Conservation (phyloP, 2,113 vertebrate genomes). For the Ciconia boyciana region DNA sequence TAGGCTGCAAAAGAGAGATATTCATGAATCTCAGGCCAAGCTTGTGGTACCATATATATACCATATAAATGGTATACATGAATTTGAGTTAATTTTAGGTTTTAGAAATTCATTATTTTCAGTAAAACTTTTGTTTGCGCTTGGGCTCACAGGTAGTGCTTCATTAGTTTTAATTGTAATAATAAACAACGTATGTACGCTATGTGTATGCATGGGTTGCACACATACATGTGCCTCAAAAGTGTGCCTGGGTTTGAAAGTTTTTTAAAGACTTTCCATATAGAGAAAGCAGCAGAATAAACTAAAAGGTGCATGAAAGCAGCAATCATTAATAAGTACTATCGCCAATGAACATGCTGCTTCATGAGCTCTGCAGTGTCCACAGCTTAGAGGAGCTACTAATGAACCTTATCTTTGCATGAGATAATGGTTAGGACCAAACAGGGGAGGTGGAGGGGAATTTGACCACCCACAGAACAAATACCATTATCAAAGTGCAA, state of each 20-base stretch:
- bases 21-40: background rate
- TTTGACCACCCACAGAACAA: slow-evolving; percentile 70
- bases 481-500: slow-evolving; percentile 57
- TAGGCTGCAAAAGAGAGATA: background rate
- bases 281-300: background rate
- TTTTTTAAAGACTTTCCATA: background rate
- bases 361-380: slow-evolving; percentile 27
- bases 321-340: background rate
- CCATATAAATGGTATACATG: background rate
- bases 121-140: background rate
- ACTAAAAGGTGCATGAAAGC: background rate
- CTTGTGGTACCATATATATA: background rate
- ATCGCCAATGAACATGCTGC: background rate
- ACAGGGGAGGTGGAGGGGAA: slow-evolving; percentile 30
- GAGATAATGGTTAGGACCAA: slow-evolving; percentile 63
- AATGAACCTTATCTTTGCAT: slow-evolving; percentile 64
- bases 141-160: background rate
- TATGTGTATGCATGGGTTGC: background rate
- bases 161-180: background rate
- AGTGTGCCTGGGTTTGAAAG: fast-evolving
- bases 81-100: background rate
- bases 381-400: slow-evolving; percentile 40
- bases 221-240: fast-evolving
- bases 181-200: background rate
- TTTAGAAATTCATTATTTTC: background rate